Base-by-base conservation (phyloP, 2,888 invertebrate species). In the Agrochola litura region DNA sequence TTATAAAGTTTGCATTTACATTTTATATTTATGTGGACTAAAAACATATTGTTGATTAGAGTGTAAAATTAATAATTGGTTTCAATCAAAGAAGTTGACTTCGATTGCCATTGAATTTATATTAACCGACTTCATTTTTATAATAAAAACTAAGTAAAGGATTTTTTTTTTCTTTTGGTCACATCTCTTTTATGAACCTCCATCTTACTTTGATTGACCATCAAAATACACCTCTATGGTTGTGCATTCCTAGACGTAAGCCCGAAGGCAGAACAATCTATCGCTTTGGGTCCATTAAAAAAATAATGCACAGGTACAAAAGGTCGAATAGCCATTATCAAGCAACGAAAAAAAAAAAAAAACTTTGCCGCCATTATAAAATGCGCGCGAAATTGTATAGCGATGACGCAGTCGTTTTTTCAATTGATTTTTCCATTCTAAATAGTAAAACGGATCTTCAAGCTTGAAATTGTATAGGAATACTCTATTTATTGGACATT, bases 331-430 rank as follows among this genome's bases (percentile, higher is more conserved):
- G 81, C 86, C 91, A 86, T 84, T 84, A 83, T 79, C 86, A 92
- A 93, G 85, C 92, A 90, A 92, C 93, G 87, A 92, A 92, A 58
- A 2, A 9, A 56, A 75, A 81, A 82, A 85, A 86, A 88, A 88
- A 86, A 70, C 69, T 41, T 43, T 12, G 30, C 79, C 74, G 75
- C 76, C 83, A 90, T 89, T 90, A 90, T 83, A 78, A 81, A 90
- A 91, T 90, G 87, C 87, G 91, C 93, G 94, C 94, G 91, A 95
- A 95, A 94, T 94, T 92, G 90, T 85, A 79, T 52, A 84, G 65
- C 88, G 89, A 92, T 93, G 92, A 93, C 88, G 84, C 75, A 88
- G 91, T 82, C 74, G 71, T 89, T 92, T 83, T 91, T 89, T 79
- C 70, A 85, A 90, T 90, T 83, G 84, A 78, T 77, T 89, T 79